These are phyloP conservation scores for Colletes collaris DNA, from an alignment of 2,888 invertebrate species.

Conservation along the genomic window DNA sequence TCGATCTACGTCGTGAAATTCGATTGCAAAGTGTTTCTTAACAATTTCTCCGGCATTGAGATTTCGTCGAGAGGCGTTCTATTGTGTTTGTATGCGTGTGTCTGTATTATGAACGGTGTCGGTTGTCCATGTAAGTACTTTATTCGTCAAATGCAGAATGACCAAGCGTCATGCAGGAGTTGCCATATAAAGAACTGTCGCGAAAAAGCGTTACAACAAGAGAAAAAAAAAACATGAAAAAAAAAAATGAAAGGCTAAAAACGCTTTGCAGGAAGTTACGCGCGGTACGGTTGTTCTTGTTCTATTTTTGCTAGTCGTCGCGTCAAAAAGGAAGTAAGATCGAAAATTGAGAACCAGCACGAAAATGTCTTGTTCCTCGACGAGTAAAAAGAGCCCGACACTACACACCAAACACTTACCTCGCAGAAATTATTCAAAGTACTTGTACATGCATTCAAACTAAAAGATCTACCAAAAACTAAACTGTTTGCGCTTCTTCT, in stretches of 20 bases:
- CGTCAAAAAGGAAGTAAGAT: constrained; percentile 32
- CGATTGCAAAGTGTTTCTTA: background rate
- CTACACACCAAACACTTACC: constrained; percentile 38
- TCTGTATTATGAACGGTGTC: constrained; percentile 61
- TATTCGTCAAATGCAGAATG: constrained; percentile 57
- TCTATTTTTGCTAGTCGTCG: background rate
- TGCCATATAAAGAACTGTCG: constrained; percentile 38
- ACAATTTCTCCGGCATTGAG: constrained; percentile 17
- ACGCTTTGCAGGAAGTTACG: background rate
- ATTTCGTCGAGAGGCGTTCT: constrained; percentile 64
- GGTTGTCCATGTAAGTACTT: constrained; percentile 58
- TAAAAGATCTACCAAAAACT: constrained; percentile 36
- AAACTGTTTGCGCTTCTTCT: constrained; percentile 50
- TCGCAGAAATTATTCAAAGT: constrained; percentile 19
- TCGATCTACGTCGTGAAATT: constrained; percentile 14
- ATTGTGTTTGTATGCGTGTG: constrained; percentile 43
- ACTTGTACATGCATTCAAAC: constrained; percentile 42
- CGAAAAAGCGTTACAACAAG: constrained; percentile 44
- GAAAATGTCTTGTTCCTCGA: constrained; percentile 12
- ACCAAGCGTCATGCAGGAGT: constrained; percentile 75
- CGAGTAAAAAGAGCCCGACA: constrained; percentile 9
- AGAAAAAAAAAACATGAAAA: background rate
- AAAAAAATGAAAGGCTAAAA: background rate
- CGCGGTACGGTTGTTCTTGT: background rate
- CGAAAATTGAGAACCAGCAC: constrained; percentile 58